Evolutionary conservation across 1,140 invertebrate species (phyloP).

Genomic region (Sycobia sp.): DNA sequence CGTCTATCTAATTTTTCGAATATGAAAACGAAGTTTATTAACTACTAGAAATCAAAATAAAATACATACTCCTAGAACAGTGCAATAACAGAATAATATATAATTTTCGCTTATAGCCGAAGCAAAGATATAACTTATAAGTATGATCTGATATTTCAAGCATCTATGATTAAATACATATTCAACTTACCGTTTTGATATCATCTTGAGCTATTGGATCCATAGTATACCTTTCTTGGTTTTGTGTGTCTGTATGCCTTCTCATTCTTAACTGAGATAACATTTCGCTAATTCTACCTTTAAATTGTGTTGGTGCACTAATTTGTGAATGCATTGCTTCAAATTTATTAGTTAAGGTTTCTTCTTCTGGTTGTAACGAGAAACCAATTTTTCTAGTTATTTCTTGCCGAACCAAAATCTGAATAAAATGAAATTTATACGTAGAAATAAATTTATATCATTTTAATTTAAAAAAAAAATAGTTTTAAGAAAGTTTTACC

Average conservation of each 20-base stretch:
- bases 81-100: too few relatives aligned
- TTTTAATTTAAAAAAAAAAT: constrained; percentile 6
- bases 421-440: constrained; percentile 7
- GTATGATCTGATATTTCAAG: too few relatives aligned
- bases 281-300: constrained; percentile 88
- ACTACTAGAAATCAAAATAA: too few relatives aligned
- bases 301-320: constrained; percentile 89
- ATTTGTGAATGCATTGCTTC: constrained; percentile 86
- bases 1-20: background rate
- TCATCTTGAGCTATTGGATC: constrained; percentile 68
- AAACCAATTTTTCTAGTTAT: constrained; percentile 83
- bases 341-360: constrained; percentile 80
- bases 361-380: constrained; percentile 86
- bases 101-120: too few relatives aligned
- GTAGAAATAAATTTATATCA: too few relatives aligned
- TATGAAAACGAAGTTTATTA: too few relatives aligned
- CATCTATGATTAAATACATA: too few relatives aligned
- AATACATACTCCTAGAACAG: too few relatives aligned
- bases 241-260: constrained; percentile 62
- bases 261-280: constrained; percentile 86
- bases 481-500: constrained; percentile 46
- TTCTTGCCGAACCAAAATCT: constrained; percentile 88
- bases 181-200: constrained; percentile 65
- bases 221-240: constrained; percentile 66
- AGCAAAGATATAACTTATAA: too few relatives aligned